Conservation (phyloP, 2,113 vertebrate genomes). For the Protobothrops flavoviridis region DNA sequence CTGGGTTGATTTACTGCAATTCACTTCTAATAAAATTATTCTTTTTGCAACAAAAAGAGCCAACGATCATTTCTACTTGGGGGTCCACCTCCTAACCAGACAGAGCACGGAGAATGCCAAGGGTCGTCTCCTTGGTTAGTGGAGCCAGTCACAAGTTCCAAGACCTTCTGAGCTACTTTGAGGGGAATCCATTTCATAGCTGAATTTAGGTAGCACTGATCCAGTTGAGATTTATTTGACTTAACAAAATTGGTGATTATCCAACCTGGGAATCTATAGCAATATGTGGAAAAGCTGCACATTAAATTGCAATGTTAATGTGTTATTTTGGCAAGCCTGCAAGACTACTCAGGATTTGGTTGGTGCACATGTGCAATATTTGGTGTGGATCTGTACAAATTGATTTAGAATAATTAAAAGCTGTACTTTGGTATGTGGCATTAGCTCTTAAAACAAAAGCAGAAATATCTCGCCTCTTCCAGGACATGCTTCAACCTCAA, state of each 20-base stretch:
- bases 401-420: neutral
- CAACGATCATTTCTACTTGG: too few species aligned
- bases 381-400: neutral
- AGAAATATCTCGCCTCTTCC: neutral
- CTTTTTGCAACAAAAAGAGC: too few species aligned
- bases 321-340: neutral
- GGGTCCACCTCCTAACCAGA: neutral
- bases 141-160: neutral
- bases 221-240: neutral
- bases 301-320: neutral
- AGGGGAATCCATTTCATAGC: neutral
- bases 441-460: neutral
- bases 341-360: neutral
- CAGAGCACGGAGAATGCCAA: neutral
- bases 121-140: neutral
- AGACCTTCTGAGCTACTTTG: neutral
- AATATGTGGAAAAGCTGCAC: neutral
- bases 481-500: rapidly evolving
- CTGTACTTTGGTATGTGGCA: neutral
- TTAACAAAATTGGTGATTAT: neutral
- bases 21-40: too few species aligned
- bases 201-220: neutral
- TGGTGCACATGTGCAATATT: neutral
- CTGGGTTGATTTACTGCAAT: too few species aligned
- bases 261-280: neutral